Evolutionary conservation across 2,888 invertebrate species (phyloP), one percentile per base, ranked within the genome.

Genomic region (Chrysotoxum bicinctum): DNA sequence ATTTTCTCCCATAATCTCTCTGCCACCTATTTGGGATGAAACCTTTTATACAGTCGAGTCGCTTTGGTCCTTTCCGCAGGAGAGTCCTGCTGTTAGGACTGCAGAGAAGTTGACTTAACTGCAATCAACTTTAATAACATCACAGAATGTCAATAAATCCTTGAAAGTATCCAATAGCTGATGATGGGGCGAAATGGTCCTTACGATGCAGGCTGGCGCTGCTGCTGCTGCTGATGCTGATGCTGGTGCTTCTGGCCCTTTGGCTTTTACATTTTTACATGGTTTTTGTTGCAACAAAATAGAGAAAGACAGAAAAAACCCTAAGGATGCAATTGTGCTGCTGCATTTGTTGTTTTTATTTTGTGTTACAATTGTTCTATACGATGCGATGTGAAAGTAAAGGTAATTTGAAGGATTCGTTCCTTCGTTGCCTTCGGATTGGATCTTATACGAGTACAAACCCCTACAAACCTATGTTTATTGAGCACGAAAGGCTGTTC

Each of bases 61-160:
- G 48, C 52, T 80, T 70, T 56, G 60, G 40, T 75, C 54, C 54
- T 66, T 48, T 52, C 64, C 73, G 26, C 54, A 58, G 32, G 35
- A 32, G 56, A 58, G 35, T 72, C 58, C 66, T 79, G 83, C 83
- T 74, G 77, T 19, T 81, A 72, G 81, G 64, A 83, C 78, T 83
- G 82, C 83, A 79, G 83, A 78, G 83, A 83, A 79, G 83, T 83
- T 83, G 83, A 83, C 83, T 83, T 83, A 79, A 74, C 83, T 83
- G 83, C 83, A 83, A 83, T 83, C 83, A 83, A 83, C 83, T 83
- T 83, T 83, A 83, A 83, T 83, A 83, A 90, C 90, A 90, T 90
- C 90, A 90, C 90, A 90, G 89, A 89, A 90, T 90, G 89, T 90
- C 89, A 90, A 90, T 90, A 90, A 90, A 90, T 90, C 89, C 90